These are phyloP conservation scores for Serilophus lunatus DNA, from an alignment of 2,113 vertebrate genomes.

Conservation along the genomic window DNA sequence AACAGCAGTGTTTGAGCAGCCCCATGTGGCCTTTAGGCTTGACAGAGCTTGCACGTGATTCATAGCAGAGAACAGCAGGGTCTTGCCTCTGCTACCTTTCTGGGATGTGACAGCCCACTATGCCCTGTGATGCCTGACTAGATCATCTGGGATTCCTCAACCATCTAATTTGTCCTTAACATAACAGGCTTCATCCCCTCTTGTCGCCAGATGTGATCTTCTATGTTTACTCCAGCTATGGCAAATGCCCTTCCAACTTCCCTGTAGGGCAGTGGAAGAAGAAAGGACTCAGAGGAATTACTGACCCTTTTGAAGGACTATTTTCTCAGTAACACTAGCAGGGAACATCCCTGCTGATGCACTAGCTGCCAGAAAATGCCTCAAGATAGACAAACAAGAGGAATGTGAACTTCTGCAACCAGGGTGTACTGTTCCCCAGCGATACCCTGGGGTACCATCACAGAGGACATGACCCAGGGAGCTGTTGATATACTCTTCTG, in stretches of 20 bases:
- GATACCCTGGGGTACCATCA: not conserved
- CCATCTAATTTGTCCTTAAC: not conserved
- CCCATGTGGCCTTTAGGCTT: not conserved
- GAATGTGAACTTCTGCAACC: not conserved
- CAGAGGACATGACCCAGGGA: not conserved
- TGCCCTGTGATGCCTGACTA: not conserved
- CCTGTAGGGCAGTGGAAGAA: not conserved
- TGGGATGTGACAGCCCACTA: not conserved
- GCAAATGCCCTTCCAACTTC: not conserved
- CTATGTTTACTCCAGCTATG: not conserved
- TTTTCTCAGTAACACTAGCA: not conserved
- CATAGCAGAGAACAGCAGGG: not conserved
- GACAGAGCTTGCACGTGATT: not conserved
- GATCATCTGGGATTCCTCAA: not conserved
- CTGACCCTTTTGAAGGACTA: not conserved
- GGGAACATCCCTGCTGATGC: not conserved
- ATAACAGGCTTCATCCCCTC: not conserved
- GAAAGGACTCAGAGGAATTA: not conserved
- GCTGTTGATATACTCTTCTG: not conserved
- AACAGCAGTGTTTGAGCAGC: not conserved
- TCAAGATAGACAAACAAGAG: not conserved
- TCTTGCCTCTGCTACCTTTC: not conserved
- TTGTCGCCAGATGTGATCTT: not conserved
- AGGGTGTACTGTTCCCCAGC: not conserved
- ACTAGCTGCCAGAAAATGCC: not conserved